phyloP scores from a whole-genome alignment of 2,888 invertebrate species.

The Athrips mouffetella region DNA sequence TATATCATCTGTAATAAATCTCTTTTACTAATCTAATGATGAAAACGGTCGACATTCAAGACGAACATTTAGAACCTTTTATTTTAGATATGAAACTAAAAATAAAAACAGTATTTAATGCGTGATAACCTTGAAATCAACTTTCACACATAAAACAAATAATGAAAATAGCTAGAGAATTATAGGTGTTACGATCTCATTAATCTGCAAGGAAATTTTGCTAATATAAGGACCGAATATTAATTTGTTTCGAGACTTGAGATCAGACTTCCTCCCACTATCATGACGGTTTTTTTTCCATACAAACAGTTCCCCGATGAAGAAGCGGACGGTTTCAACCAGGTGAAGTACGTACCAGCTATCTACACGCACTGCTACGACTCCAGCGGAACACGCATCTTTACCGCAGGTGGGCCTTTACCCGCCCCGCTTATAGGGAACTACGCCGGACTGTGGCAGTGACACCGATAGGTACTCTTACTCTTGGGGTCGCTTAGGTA shows the following conservation, averaged over 20 bases:
- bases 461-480: slow-evolving; percentile 28
- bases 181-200: no score
- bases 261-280: neutral
- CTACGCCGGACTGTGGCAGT: slow-evolving; percentile 97
- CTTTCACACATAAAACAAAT: no score
- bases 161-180: no score
- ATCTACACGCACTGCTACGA: slow-evolving; percentile 98
- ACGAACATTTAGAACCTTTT: no score
- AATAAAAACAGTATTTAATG: no score
- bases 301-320: slow-evolving; percentile 91
- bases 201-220: no score
- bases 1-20: no score
- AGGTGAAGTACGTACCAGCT: slow-evolving; percentile 93
- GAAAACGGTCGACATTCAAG: no score
- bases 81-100: no score
- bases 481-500: no score
- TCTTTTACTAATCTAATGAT: no score
- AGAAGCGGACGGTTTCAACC: slow-evolving; percentile 89
- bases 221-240: neutral
- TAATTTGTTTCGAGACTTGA: neutral
- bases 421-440: slow-evolving; percentile 95
- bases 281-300: neutral
- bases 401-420: slow-evolving; percentile 96
- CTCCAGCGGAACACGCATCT: slow-evolving; percentile 92
- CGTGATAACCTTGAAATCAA: no score